Conservation (phyloP, 2,113 vertebrate genomes). For the Phyllopteryx taeniolatus region DNA sequence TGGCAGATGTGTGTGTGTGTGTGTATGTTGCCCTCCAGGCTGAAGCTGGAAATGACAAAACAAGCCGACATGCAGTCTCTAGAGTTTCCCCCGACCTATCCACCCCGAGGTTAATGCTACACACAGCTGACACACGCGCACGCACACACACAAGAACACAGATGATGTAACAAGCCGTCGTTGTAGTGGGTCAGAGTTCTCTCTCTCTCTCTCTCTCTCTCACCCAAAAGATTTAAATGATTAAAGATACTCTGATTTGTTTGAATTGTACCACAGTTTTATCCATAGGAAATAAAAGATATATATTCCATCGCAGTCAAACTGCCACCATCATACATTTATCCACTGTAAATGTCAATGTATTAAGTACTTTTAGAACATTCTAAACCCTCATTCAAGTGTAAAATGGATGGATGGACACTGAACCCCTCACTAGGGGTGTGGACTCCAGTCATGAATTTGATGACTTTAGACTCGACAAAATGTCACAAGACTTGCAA, state of each 20-base stretch:
- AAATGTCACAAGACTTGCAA: too few relatives aligned
- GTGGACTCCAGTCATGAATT: too few relatives aligned
- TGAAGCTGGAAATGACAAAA: constrained; percentile 4
- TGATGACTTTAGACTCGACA: too few relatives aligned
- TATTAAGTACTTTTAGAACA: too few relatives aligned
- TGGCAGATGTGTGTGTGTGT: not conserved
- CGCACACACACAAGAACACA: constrained; percentile 19
- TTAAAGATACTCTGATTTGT: not conserved
- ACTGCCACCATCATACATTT: too few relatives aligned
- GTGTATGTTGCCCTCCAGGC: not conserved
- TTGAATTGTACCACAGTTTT: not conserved
- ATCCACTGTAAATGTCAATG: too few relatives aligned
- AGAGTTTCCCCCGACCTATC: not conserved
- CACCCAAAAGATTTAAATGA: not conserved
- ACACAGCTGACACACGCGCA: constrained; percentile 14
- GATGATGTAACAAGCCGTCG: constrained; percentile 12
- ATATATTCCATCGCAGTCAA: too few relatives aligned
- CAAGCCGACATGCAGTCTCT: constrained; percentile 5
- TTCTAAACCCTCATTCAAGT: too few relatives aligned
- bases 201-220: too few relatives aligned
- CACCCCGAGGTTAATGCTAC: constrained; percentile 8
- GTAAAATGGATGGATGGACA: too few relatives aligned
- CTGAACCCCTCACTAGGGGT: too few relatives aligned
- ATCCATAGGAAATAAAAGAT: too few relatives aligned
- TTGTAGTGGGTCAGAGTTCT: not conserved